Evolutionary conservation across 2,797 vertebrate species (phyloP).

Genomic region (Manis crassicaudata): DNA sequence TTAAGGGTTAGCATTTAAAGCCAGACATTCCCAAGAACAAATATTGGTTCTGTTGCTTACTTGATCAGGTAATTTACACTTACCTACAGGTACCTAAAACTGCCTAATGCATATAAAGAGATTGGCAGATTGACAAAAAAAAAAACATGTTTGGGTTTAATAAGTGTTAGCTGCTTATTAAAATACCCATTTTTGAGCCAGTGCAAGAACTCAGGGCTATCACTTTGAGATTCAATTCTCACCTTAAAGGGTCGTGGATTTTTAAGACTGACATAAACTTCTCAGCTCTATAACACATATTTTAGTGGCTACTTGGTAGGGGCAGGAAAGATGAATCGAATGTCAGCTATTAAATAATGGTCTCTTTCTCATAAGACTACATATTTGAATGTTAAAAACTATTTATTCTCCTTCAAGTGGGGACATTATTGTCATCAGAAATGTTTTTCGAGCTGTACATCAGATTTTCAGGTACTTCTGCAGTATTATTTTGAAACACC

Average conservation of each 20-base stretch:
- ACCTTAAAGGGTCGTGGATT: background rate
- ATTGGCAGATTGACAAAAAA: background rate
- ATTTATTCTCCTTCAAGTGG: background rate
- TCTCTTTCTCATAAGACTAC: slow-evolving; percentile 39
- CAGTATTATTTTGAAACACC: slow-evolving; percentile 1
- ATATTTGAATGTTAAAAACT: background rate
- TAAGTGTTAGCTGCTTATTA: background rate
- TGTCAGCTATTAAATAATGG: background rate
- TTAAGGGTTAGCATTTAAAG: background rate
- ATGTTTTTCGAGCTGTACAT: background rate
- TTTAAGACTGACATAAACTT: background rate
- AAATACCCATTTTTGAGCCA: slow-evolving; percentile 17
- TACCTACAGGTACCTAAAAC: background rate
- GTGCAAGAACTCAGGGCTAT: background rate
- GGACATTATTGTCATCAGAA: background rate
- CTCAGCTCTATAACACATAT: background rate
- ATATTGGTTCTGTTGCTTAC: background rate
- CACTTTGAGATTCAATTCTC: background rate
- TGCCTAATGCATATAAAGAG: background rate
- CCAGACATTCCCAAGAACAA: background rate
- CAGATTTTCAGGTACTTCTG: background rate
- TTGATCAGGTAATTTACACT: background rate
- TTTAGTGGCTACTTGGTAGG: background rate
- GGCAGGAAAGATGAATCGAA: background rate
- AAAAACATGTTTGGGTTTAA: background rate